Evolutionary conservation across 2,888 invertebrate species (phyloP), one percentile per base, ranked within the genome.

Genomic region (Nemoura dubitans): DNA sequence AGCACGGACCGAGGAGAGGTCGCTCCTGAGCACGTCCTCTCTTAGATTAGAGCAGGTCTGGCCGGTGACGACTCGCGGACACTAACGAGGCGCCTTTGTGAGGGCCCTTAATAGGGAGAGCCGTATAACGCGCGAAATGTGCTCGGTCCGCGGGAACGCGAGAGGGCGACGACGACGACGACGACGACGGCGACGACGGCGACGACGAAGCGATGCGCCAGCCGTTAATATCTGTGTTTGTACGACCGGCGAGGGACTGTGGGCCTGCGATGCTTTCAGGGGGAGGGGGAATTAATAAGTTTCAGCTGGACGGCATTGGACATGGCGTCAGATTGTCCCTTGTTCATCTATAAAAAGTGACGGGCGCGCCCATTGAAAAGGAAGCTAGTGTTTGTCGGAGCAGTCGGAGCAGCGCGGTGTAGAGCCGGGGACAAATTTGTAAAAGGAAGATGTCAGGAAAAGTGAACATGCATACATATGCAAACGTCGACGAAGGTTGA

Each of bases 21-120:
- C 36, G 43, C 76, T 26, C 76, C 21, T 27, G 59, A 29, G 84
- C 83, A 83, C 83, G 83, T 59, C 83, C 42, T 10, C 59, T 84
- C 83, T 42, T 83, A 30, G 26, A 27, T 28, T 78, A 78, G 78
- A 27, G 14, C 78, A 78, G 26, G n/a, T 27, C 78, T 27, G 26
- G n/a, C 14, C 16, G 28, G 81, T 84, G 84, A 76, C 86, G 43
- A 43, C 76, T 81, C 76, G 81, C 81, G 87, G 87, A 85, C 88
- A 86, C 88, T 88, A 88, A 88, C 88, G 87, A 88, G 87, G 87
- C 30, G 87, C 88, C 87, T 88, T 87, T 87, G 88, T 87, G 87
- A 85, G 86, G 82, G 59, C 81, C 29, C 84, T 84, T 84, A 84
- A 84, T 84, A 28, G 26, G 59, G 59, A 76, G 14, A 1, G 59